phyloP scores from a whole-genome alignment of 2,888 invertebrate species.

The Camptogramma bilineatum region DNA sequence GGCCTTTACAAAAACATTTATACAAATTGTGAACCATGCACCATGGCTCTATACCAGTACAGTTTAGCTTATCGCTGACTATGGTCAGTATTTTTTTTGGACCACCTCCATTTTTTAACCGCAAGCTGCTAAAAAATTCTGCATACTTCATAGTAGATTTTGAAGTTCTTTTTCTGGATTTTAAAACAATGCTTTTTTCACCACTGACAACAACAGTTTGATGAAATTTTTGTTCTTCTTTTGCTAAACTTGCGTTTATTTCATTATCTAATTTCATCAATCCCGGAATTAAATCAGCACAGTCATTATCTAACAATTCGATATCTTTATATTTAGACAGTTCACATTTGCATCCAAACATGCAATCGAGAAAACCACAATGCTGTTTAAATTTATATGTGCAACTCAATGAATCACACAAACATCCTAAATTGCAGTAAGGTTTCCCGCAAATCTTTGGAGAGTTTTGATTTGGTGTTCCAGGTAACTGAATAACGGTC shows the following conservation, averaged over 20 bases:
- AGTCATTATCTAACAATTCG: slow-evolving; percentile 55
- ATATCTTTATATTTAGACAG: slow-evolving; percentile 61
- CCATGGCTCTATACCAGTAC: slow-evolving; percentile 84
- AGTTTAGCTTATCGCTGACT: slow-evolving; percentile 58
- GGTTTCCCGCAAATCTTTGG: slow-evolving; percentile 76
- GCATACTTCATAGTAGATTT: slow-evolving; percentile 87
- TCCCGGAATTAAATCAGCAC: slow-evolving; percentile 60
- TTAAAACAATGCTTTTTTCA: slow-evolving; percentile 87
- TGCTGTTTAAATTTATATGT: slow-evolving; percentile 80
- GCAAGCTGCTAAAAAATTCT: slow-evolving; percentile 76
- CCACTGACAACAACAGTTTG: slow-evolving; percentile 89
- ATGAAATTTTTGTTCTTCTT: slow-evolving; percentile 89
- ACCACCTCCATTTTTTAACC: slow-evolving; percentile 55
- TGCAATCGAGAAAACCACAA: slow-evolving; percentile 87
- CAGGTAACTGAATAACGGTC: slow-evolving; percentile 85
- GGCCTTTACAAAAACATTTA: slow-evolving; percentile 87
- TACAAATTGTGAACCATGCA: slow-evolving; percentile 89
- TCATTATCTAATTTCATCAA: slow-evolving; percentile 77
- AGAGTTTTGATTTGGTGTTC: slow-evolving; percentile 46
- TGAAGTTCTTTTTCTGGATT: slow-evolving; percentile 83
- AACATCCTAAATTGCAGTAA: slow-evolving; percentile 87
- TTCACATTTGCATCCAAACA: slow-evolving; percentile 83
- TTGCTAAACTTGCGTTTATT: slow-evolving; percentile 85
- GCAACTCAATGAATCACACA: slow-evolving; percentile 86
- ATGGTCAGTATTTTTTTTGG: slow-evolving; percentile 54